Evolutionary conservation across 1,140 invertebrate species (phyloP).

Genomic region (Drosophila virilis): DNA sequence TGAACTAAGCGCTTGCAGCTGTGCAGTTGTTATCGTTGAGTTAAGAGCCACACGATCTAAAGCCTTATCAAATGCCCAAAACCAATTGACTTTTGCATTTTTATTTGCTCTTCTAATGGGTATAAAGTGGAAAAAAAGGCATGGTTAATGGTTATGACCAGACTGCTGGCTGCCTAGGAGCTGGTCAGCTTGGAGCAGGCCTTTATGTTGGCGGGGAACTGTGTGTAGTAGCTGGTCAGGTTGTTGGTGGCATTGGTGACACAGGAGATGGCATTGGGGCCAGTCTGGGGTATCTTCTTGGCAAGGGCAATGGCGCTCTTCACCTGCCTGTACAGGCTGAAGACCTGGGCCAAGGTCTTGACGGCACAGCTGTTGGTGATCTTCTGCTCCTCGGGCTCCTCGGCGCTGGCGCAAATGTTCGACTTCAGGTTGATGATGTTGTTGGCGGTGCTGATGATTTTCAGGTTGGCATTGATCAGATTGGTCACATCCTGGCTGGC

Average conservation of each 20-base stretch:
- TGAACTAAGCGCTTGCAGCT: neutral
- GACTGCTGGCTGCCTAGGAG: constrained; percentile 10
- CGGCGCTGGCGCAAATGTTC: constrained; percentile 41
- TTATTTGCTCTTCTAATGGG: constrained; percentile 2
- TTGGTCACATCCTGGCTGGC: constrained; percentile 61
- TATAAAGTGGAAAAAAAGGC: constrained; percentile 16
- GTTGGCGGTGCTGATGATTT: constrained; percentile 46
- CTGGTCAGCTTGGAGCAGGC: constrained; percentile 62
- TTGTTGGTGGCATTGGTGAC: constrained; percentile 36
- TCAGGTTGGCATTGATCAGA: constrained; percentile 54
- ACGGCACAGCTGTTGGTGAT: constrained; percentile 36
- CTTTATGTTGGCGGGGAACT: constrained; percentile 56
- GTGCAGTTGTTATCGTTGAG: neutral
- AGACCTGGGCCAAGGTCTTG: constrained; percentile 29
- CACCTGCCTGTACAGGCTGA: constrained; percentile 36
- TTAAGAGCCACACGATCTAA: neutral
- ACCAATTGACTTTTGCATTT: neutral
- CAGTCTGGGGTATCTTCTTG: constrained; percentile 54
- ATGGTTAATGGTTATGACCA: neutral
- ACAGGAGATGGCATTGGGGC: constrained; percentile 58
- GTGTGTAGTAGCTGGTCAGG: constrained; percentile 56
- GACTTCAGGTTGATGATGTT: constrained; percentile 45
- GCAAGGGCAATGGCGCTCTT: constrained; percentile 30
- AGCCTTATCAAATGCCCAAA: neutral
- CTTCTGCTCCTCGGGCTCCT: constrained; percentile 5